phyloP scores from a whole-genome alignment of 2,797 vertebrate genomes.

The Melanotaenia parkinsoni region DNA sequence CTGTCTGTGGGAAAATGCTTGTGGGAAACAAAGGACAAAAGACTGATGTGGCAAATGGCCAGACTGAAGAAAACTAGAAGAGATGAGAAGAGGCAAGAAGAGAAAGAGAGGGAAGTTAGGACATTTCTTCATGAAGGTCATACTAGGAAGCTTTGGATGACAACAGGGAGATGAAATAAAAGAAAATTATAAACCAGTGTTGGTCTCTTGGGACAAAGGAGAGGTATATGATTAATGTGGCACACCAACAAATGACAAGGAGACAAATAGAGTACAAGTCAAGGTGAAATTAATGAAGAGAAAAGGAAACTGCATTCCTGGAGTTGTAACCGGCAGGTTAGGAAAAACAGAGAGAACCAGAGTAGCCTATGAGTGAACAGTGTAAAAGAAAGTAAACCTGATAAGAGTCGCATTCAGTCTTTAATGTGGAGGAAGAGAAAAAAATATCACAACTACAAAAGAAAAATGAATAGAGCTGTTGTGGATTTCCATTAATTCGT shows the following conservation, averaged over 20 bases:
- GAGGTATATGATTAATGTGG: constrained; percentile 65
- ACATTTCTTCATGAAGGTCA: constrained; percentile 61
- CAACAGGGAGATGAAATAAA: constrained; percentile 37
- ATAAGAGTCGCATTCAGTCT: not conserved
- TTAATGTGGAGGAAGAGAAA: constrained; percentile 7
- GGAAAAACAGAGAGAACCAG: constrained; percentile 13
- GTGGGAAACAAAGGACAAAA: constrained; percentile 66
- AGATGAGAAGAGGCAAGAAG: constrained; percentile 1
- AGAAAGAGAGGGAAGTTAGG: constrained; percentile 8
- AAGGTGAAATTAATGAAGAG: constrained; percentile 45
- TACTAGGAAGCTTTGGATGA: constrained; percentile 46
- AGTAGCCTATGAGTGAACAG: not conserved
- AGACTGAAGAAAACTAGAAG: constrained; percentile 26
- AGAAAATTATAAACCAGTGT: constrained; percentile 57
- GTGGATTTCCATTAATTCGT: not conserved
- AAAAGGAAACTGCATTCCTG: constrained; percentile 19
- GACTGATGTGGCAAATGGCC: constrained; percentile 70
- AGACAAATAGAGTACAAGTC: constrained; percentile 31
- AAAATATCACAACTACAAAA: not conserved
- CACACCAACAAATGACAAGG: constrained; percentile 47
- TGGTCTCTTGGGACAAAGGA: constrained; percentile 35
- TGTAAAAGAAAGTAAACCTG: not conserved
- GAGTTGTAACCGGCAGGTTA: constrained; percentile 33
- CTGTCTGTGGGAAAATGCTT: constrained; percentile 58
- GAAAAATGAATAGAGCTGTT: not conserved